phyloP scores from a whole-genome alignment of 2,797 vertebrate genomes.

The Babyrousa celebensis region DNA sequence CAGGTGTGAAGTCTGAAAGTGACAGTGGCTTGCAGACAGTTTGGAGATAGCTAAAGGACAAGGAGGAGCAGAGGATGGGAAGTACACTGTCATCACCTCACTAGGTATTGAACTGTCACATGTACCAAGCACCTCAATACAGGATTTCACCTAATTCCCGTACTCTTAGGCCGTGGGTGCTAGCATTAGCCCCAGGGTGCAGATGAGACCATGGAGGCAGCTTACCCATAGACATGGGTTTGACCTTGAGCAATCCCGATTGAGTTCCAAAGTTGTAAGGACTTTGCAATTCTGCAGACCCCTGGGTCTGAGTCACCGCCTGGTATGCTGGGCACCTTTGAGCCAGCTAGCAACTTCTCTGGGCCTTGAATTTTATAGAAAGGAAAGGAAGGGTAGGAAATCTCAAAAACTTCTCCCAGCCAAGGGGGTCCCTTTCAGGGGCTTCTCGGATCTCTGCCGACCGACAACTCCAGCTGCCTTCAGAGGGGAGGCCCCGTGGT shows the following conservation, averaged over 20 bases:
- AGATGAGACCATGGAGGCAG: background rate
- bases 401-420: background rate
- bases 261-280: background rate
- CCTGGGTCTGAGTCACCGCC: background rate
- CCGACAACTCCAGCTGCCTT: background rate
- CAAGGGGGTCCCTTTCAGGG: slow-evolving; percentile 30
- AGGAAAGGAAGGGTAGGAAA: background rate
- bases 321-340: background rate
- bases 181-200: background rate
- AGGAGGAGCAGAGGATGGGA: background rate
- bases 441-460: slow-evolving; percentile 37
- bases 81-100: background rate
- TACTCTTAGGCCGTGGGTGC: background rate
- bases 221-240: background rate
- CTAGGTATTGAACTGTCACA: background rate
- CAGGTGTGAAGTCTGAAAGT: background rate
- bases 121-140: background rate
- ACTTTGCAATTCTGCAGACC: background rate
- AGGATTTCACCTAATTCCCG: background rate
- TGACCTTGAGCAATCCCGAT: background rate
- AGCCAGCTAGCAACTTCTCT: slow-evolving; percentile 28
- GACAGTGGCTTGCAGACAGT: background rate
- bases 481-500: slow-evolving; percentile 74
- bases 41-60: background rate
- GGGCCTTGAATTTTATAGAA: background rate